Conservation (phyloP, 2,113 vertebrate species). For the Rhombomys opimus region DNA sequence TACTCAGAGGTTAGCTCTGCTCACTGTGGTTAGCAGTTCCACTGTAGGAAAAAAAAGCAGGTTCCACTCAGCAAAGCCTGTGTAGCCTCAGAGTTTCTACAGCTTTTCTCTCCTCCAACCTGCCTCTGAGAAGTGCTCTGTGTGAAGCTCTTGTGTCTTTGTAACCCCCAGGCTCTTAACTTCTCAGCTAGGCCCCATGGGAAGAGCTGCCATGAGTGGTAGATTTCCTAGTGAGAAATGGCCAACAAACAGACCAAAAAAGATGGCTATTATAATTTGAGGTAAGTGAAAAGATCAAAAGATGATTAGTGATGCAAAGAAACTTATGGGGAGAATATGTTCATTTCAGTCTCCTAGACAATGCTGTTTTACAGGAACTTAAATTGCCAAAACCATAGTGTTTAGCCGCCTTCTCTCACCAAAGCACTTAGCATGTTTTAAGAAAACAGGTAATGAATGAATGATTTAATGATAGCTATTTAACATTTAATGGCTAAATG, state of each 20-base stretch:
- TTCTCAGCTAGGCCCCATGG: constrained; percentile 6
- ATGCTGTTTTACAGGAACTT: constrained; percentile 54
- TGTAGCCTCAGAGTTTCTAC: neutral
- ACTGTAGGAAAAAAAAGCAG: neutral
- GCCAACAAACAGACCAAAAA: neutral
- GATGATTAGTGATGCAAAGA: neutral
- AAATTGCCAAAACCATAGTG: neutral
- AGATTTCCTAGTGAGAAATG: constrained; percentile 56
- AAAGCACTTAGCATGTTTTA: constrained; percentile 35
- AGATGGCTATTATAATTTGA: constrained; percentile 19
- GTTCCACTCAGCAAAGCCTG: neutral
- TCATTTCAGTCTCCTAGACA: constrained; percentile 40
- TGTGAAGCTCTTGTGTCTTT: neutral
- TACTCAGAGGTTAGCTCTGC: neutral
- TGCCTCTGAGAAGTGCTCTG: neutral
- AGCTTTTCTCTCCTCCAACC: neutral
- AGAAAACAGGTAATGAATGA: constrained; percentile 39
- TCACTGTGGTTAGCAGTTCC: neutral
- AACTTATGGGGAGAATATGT: neutral
- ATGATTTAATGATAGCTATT: constrained; percentile 51
- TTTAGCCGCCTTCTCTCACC: neutral
- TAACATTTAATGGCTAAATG: constrained; percentile 52
- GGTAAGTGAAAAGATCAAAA: neutral
- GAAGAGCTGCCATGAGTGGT: neutral
- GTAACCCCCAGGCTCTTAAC: constrained; percentile 31